phyloP scores from a whole-genome alignment of 2,113 vertebrate species.

The Dryoscopus gambensis region DNA sequence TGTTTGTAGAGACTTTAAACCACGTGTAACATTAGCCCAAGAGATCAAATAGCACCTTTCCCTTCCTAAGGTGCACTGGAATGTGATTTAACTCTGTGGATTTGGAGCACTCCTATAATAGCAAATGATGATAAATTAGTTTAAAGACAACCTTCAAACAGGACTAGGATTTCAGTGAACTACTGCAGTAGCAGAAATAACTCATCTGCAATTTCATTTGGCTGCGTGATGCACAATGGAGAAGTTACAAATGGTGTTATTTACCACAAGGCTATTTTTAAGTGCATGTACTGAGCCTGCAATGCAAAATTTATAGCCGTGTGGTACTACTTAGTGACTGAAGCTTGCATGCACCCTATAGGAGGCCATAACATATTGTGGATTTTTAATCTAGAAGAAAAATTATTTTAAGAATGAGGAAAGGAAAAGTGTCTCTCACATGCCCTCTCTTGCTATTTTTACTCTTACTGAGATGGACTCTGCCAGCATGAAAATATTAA shows the following conservation, averaged over 20 bases:
- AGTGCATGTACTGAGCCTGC: background rate
- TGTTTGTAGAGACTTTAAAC: conserved; percentile 24
- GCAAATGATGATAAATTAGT: background rate
- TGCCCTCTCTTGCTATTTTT: background rate
- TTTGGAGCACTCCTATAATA: background rate
- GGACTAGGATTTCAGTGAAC: conserved; percentile 5
- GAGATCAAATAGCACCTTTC: background rate
- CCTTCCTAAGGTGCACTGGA: background rate
- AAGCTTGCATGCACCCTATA: background rate
- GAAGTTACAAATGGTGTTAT: background rate
- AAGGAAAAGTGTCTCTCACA: background rate
- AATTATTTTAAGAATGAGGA: background rate
- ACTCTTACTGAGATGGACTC: background rate
- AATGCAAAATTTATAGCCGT: background rate
- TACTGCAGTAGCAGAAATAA: background rate
- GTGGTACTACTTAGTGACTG: background rate
- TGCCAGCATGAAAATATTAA: background rate
- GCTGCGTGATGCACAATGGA: background rate
- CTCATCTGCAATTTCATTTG: background rate
- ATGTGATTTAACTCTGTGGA: background rate
- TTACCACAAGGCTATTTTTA: conserved; percentile 8
- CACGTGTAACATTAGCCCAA: background rate
- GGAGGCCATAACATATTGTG: background rate
- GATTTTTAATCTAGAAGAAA: background rate
- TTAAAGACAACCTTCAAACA: background rate